Evolutionary conservation across 2,797 vertebrate genomes (phyloP).

Genomic region (Oreochromis grahami): DNA sequence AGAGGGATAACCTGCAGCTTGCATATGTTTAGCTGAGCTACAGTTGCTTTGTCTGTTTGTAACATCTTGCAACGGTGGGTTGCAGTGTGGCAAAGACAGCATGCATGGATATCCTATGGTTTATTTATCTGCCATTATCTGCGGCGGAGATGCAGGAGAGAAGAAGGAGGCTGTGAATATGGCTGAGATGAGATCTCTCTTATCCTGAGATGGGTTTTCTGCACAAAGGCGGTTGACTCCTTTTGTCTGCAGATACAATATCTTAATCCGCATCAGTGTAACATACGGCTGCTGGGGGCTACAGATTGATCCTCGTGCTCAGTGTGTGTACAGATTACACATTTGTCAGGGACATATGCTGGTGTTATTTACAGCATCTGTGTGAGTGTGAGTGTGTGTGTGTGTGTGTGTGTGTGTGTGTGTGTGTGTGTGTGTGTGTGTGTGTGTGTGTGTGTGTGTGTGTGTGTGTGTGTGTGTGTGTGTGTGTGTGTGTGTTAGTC

Average conservation of each 20-base stretch:
- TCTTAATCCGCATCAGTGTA: conserved; percentile 39
- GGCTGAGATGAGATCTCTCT: conserved; percentile 18
- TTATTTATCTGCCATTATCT: conserved; percentile 25
- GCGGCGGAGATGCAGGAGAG: neutral
- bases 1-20: conserved; percentile 2
- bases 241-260: conserved; percentile 50
- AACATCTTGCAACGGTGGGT: neutral
- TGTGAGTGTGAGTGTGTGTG: neutral
- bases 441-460: neutral
- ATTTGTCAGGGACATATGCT: conserved; percentile 14
- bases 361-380: conserved; percentile 33
- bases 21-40: neutral
- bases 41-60: conserved; percentile 4
- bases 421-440: neutral
- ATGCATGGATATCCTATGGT: conserved; percentile 2
- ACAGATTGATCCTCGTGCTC: conserved; percentile 11
- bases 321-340: neutral
- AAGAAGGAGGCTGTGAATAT: conserved; percentile 3
- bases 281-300: conserved; percentile 14
- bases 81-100: neutral
- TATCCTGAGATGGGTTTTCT: conserved; percentile 23
- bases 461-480: neutral
- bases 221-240: conserved; percentile 20
- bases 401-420: neutral
- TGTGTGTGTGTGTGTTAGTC: neutral